Base-by-base conservation (phyloP, 2,888 invertebrate genomes). In the Macaria liturata region DNA sequence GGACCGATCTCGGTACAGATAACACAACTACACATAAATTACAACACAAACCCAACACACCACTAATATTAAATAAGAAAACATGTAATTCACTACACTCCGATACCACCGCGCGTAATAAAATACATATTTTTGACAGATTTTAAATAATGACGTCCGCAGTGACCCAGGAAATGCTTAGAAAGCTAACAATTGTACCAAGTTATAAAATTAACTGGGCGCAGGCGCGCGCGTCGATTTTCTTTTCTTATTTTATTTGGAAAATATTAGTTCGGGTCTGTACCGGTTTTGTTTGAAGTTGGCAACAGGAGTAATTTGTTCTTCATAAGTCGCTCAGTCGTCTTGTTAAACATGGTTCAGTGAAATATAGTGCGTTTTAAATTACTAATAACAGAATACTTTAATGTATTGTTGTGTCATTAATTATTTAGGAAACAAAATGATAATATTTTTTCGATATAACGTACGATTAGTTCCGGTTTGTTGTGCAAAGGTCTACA, bases 61-160 rank as follows among this genome's bases (percentile, higher is more conserved):
- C 80, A 84, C 90, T 90, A 84, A 91, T 89, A 91, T 90, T 89
- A 89, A 91, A 91, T 90, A 91, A 86, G 88, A 89, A 89, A 87
- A 80, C 90, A 83, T 91, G 89, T 91, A 91, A 91, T 91, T 91
- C 91, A 88, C 88, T 78, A 82, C 77, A 78, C 75, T 81, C 78
- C 88, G 84, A 88, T 88, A 78, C 84, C 72, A 81, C 76, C 74
- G 68, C 74, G 76, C 76, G 83, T 78, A 85, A 89, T 91, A 91
- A 90, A 91, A 86, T 91, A 91, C 80, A 88, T 77, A 79, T 81
- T 87, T 91, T 87, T 91, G 91, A 91, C 91, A 91, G 86, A 84
- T 87, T 84, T 88, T 87, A 88, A 91, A 91, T 91, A 90, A 91
- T 88, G 84, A 90, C 90, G 80, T 88, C 88, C 88, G 88, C 74